These are phyloP conservation scores for Benitochromis conjunctus DNA, from an alignment of 2,113 vertebrate species.

Conservation along the genomic window DNA sequence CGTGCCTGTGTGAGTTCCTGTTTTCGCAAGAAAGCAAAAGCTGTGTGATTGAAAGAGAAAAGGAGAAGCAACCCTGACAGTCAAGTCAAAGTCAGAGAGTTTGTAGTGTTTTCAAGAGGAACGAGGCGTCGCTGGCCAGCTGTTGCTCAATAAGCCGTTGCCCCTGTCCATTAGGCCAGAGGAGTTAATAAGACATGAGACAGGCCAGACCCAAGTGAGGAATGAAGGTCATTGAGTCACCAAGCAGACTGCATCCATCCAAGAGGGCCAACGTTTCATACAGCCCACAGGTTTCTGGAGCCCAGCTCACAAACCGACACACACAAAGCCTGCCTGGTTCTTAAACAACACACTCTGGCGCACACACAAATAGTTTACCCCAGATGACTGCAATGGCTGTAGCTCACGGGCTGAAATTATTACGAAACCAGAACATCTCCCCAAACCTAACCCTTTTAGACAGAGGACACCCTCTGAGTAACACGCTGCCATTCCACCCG, in stretches of 20 bases:
- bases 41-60: neutral
- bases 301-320: neutral
- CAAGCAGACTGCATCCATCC: slow-evolving; percentile 64
- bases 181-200: slow-evolving; percentile 75
- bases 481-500: slow-evolving; percentile 38
- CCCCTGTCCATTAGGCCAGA: slow-evolving; percentile 68
- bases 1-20: neutral
- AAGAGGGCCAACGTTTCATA: slow-evolving; percentile 51
- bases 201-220: slow-evolving; percentile 65
- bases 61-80: slow-evolving; percentile 12
- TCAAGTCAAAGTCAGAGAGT: slow-evolving; percentile 41
- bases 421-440: slow-evolving; percentile 18
- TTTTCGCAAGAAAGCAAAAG: neutral
- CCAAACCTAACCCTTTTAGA: slow-evolving; percentile 16
- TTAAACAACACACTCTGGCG: neutral
- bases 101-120: slow-evolving; percentile 54
- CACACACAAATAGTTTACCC: neutral
- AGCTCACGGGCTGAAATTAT: slow-evolving; percentile 2
- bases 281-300: slow-evolving; percentile 39
- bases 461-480: slow-evolving; percentile 3
- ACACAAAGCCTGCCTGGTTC: neutral
- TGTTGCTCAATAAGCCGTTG: slow-evolving; percentile 73
- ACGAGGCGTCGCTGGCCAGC: slow-evolving; percentile 49
- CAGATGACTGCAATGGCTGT: neutral
- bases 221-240: slow-evolving; percentile 71